Percentiles rank a stretch among this genome's conserved stretches.
Conservation (phyloP, 30 jellyfish, hydroid and myxozoan species). For the Turritopsis rubra region DNA sequence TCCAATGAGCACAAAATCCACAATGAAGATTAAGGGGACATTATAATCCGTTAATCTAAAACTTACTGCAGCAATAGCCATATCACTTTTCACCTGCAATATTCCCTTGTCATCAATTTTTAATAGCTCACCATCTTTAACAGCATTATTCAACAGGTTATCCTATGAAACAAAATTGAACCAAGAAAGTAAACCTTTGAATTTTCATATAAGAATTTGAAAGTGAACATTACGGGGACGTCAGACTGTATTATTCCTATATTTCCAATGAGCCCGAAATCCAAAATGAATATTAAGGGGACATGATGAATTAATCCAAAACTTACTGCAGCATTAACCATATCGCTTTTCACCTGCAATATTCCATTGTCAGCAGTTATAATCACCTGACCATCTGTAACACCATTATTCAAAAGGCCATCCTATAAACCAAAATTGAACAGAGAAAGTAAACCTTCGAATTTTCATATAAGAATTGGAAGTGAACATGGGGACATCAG, state of each 20-base stretch:
- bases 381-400: not conserved
- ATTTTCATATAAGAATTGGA: not conserved
- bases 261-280: not conserved
- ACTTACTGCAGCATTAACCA: not conserved
- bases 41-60: too few relatives aligned
- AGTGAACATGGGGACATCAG: not conserved
- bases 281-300: not conserved
- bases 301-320: not conserved
- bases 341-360: not conserved
- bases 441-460: not conserved
- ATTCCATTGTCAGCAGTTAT: not conserved
- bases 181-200: not conserved
- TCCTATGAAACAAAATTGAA: not conserved
- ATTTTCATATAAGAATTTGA: not conserved
- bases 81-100: not conserved
- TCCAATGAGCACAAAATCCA: too few relatives aligned
- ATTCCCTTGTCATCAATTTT: not conserved
- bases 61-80: too few relatives aligned
- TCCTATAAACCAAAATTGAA: not conserved
- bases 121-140: not conserved
- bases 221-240: not conserved
- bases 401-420: too few relatives aligned
- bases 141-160: not conserved
- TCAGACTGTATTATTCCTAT: not conserved
- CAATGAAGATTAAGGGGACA: too few relatives aligned